Evolutionary conservation across 2,888 invertebrate species (phyloP).

Genomic region (Choreutis nemorana): DNA sequence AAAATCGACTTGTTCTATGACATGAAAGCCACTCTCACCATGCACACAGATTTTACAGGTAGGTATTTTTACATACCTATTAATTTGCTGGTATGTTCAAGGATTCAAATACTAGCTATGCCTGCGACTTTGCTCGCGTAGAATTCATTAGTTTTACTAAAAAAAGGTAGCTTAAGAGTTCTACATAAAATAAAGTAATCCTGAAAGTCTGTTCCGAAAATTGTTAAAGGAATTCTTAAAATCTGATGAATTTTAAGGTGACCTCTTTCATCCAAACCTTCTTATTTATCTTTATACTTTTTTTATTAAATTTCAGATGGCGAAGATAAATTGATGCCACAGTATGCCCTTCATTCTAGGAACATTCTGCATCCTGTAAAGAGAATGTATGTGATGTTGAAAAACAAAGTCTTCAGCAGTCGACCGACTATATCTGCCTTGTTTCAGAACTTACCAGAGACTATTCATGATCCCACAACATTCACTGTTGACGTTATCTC

Average conservation of each 20-base stretch:
- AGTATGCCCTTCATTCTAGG: slow-evolving; percentile 14
- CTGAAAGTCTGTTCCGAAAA: no score
- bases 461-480: slow-evolving; percentile 32
- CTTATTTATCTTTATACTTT: no score
- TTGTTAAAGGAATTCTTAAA: no score
- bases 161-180: no score
- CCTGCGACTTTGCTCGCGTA: no score
- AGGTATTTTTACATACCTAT: slow-evolving; percentile 6
- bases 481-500: slow-evolving; percentile 40
- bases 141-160: no score
- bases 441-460: slow-evolving; percentile 20
- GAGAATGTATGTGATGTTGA: slow-evolving; percentile 3
- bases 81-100: neutral
- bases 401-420: slow-evolving; percentile 10
- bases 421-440: slow-evolving; percentile 5
- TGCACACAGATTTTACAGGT: slow-evolving; percentile 22
- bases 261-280: no score
- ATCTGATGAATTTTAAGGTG: no score
- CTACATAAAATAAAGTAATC: no score
- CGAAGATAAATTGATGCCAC: slow-evolving; percentile 11
- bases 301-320: slow-evolving; percentile 17
- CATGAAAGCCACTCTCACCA: slow-evolving; percentile 17
- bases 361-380: slow-evolving; percentile 18
- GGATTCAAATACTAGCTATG: no score
- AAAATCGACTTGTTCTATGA: slow-evolving; percentile 32